These are phyloP conservation scores for Erinaceus europaeus DNA, from an alignment of 2,113 vertebrate genomes.

Conservation along the genomic window DNA sequence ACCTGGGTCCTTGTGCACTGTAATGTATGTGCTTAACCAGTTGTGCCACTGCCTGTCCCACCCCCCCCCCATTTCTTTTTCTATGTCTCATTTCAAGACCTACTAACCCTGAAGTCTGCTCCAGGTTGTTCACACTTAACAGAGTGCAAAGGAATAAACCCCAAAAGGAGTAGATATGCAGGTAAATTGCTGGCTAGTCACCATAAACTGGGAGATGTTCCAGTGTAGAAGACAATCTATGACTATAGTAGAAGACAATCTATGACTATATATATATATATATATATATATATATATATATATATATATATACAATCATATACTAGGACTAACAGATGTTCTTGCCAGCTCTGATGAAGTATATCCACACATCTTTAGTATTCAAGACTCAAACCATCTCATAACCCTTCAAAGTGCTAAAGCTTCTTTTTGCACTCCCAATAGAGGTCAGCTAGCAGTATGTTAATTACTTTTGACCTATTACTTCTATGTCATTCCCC, in stretches of 20 bases:
- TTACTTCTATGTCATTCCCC: not conserved
- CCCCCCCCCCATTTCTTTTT: not conserved
- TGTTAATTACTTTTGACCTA: not conserved
- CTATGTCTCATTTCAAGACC: not conserved
- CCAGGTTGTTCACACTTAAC: not conserved
- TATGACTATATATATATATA: no score
- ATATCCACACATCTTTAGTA: not conserved
- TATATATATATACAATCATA: no score
- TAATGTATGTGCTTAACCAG: no score
- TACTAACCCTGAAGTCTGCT: not conserved
- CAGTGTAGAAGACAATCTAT: not conserved
- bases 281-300: no score
- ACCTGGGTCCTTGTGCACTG: no score
- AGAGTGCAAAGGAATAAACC: not conserved
- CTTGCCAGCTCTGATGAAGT: not conserved
- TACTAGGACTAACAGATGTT: not conserved
- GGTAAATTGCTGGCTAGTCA: not conserved
- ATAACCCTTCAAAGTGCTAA: not conserved
- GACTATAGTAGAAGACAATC: no score
- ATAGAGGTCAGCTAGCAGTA: not conserved
- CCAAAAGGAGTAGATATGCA: not conserved
- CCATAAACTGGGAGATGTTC: not conserved
- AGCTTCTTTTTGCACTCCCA: not conserved
- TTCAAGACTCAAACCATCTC: not conserved
- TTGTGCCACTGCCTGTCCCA: no score